A percentile compares a stretch with the other conserved stretches of the same genome.
Evolutionary conservation across 2,113 vertebrate genomes (phyloP).

Genomic region (Macaca fascicularis): T2T-MFA8v1.1 NC_088376.1:34805501-34806000

Average conservation of each 20-base stretch:
- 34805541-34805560: neutral
- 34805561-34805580: neutral
- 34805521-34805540: neutral
- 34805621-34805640: conserved; percentile 5
- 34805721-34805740: neutral
- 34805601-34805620: neutral
- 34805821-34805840: conserved; percentile 19
- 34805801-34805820: neutral
- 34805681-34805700: conserved; percentile 27
- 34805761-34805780: neutral
- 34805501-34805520: neutral
- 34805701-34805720: neutral
- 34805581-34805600: neutral
- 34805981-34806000: neutral
- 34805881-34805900: conserved; percentile 28
- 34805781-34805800: conserved; percentile 4
- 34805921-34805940: conserved; percentile 34
- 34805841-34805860: neutral
- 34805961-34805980: neutral
- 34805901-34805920: neutral
- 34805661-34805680: neutral
- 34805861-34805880: conserved; percentile 2
- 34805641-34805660: conserved; percentile 41
- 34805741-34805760: conserved; percentile 36
- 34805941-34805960: conserved; percentile 1